phyloP scores from a whole-genome alignment of 2,113 vertebrate species.

The Ophthalmolycus amberensis region DNA sequence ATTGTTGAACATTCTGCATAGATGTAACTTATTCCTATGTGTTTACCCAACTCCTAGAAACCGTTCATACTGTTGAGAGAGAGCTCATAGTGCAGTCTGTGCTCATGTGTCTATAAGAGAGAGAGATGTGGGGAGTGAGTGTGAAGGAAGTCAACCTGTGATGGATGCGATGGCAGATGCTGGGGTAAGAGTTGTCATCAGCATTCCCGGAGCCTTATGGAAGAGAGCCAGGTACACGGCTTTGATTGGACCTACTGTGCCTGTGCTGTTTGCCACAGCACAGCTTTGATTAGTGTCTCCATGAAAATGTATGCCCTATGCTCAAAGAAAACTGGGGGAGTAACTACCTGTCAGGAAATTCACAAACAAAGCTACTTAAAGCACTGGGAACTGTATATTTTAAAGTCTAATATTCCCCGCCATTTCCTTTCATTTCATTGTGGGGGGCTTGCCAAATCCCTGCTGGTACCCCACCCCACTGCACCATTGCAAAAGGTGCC shows the following conservation, averaged over 20 bases:
- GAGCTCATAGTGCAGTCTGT: conserved; percentile 47
- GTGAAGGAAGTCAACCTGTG: conserved; percentile 67
- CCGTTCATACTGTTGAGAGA: conserved; percentile 44
- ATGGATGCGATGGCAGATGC: conserved; percentile 76
- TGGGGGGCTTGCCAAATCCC: conserved; percentile 75
- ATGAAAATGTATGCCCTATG: conserved; percentile 83
- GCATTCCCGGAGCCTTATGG: conserved; percentile 68
- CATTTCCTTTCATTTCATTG: conserved; percentile 79
- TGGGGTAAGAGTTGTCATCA: conserved; percentile 77
- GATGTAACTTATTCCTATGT: conserved; percentile 36
- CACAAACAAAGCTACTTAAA: conserved; percentile 84
- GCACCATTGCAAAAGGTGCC: conserved; percentile 69
- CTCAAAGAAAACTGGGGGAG: conserved; percentile 84
- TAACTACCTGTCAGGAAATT: conserved; percentile 84
- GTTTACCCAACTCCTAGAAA: conserved; percentile 29
- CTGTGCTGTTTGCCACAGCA: conserved; percentile 74
- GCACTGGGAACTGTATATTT: conserved; percentile 80
- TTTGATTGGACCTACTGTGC: conserved; percentile 79
- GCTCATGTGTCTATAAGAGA: conserved; percentile 45
- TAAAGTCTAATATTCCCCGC: conserved; percentile 79
- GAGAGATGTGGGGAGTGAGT: conserved; percentile 51
- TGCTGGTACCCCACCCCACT: conserved; percentile 63
- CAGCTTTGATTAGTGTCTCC: conserved; percentile 82
- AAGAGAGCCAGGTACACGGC: conserved; percentile 72
- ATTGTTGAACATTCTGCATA: conserved; percentile 17